Evolutionary conservation across 1,140 invertebrate species (phyloP), one percentile per base, ranked within the genome.

Genomic region (Drosophila prosaltans): DNA sequence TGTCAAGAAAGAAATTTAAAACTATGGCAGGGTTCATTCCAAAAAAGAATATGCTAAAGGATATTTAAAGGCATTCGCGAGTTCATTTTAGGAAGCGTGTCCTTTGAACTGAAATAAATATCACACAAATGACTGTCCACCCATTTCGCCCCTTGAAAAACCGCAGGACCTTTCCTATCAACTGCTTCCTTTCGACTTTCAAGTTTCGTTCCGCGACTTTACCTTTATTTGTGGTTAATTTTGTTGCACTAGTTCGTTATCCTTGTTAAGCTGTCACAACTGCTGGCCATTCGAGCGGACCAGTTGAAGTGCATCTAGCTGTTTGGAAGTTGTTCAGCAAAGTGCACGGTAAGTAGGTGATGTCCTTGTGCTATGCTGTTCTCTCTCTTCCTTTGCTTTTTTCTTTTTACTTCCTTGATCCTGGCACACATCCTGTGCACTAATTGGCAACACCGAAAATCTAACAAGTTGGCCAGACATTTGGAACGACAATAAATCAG

Each of bases 201-300:
- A 85, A 75, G 65, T 72, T 72, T n/a, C 70, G 61, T 54, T 73
- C 57, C 64, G n/a, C 72, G 65, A 61, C 66, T 68, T 58, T 80
- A 64, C 69, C 80, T 72, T 77, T 73, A 83, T 88, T 86, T 83
- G 80, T 75, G 83, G 83, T 83, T 86, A 86, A 86, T 83, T 88
- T 83, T 51, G 72, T 67, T 58, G 55, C 55, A 28, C 55, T 24
- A 41, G 51, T 54, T 43, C 54, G 40, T 76, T 79, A 78, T 75
- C 72, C 79, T 69, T 70, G 36, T 40, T 36, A 45, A 83, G 76
- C 75, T 83, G 81, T 77, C 74, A 61, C 62, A 67, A 68, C 65
- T 69, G 32, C 28, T 48, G 32, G 48, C 10, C 65, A 48, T 60
- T 57, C 45, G 63, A 57, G 62, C 41, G 8, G 3, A 3, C 7